phyloP scores from a whole-genome alignment of 2,888 invertebrate genomes.

The Ennomos quercinarius region DNA sequence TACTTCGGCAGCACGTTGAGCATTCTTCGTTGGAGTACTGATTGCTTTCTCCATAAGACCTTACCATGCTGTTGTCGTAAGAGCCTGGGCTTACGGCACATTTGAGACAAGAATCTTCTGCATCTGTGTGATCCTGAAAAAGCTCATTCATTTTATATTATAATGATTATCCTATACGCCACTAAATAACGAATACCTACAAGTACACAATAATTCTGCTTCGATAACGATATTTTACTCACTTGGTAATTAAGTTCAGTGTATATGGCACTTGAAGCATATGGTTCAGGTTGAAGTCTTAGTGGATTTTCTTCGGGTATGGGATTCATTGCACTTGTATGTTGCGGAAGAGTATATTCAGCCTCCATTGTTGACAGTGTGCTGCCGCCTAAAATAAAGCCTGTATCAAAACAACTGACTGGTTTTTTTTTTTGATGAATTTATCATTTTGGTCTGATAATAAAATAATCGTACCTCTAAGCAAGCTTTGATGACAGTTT shows the following conservation, averaged over 20 bases:
- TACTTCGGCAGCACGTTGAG: constrained; percentile 78
- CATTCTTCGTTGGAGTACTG: constrained; percentile 81
- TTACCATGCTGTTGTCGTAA: constrained; percentile 82
- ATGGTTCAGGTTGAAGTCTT: constrained; percentile 87
- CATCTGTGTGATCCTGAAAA: constrained; percentile 78
- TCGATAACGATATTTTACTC: constrained; percentile 16
- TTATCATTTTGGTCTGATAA: not conserved
- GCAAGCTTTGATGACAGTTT: constrained; percentile 75
- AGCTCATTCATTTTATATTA: constrained; percentile 21
- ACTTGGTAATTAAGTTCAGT: constrained; percentile 81
- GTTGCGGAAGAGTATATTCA: constrained; percentile 79
- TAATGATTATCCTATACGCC: not conserved
- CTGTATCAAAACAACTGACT: not conserved
- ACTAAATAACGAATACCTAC: too few relatives aligned
- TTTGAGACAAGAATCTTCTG: constrained; percentile 84
- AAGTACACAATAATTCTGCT: constrained; percentile 4
- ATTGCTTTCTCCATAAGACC: constrained; percentile 77
- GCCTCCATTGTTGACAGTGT: constrained; percentile 77
- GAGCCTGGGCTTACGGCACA: constrained; percentile 84
- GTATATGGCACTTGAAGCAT: constrained; percentile 90
- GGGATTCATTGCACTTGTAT: constrained; percentile 65
- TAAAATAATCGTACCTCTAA: constrained; percentile 60
- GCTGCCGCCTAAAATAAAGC: constrained; percentile 62
- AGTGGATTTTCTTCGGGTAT: constrained; percentile 70
- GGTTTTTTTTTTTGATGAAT: not conserved